Conservation (phyloP, 2,888 invertebrate species). For the Frankliniella fusca region DNA sequence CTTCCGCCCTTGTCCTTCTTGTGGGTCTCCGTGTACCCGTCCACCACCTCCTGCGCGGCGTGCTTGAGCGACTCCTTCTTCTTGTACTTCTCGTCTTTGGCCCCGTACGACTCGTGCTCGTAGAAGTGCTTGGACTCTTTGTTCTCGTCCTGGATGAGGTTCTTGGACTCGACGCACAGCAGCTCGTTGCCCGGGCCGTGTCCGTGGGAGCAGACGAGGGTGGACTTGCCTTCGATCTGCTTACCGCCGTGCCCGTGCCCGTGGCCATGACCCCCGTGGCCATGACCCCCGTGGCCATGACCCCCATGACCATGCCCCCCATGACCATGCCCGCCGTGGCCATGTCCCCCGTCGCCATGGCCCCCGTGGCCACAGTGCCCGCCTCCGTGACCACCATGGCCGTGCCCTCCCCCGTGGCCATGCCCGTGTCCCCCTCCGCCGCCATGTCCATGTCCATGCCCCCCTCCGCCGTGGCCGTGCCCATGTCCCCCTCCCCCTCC, state of each 20-base stretch:
- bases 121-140: neutral
- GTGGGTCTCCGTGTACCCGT: neutral
- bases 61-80: slow-evolving; percentile 15
- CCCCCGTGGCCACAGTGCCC: neutral
- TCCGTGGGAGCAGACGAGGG: neutral
- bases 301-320: neutral
- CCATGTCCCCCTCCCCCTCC: neutral
- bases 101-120: slow-evolving; percentile 10
- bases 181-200: neutral
- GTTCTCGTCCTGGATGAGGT: neutral
- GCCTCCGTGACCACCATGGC: neutral
- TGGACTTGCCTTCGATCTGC: slow-evolving; percentile 6
- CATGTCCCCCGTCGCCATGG: neutral
- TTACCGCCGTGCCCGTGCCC: neutral
- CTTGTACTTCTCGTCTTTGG: slow-evolving; percentile 17
- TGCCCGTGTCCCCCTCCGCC: neutral
- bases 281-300: neutral
- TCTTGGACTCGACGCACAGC: neutral
- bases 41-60: neutral
- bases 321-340: neutral
- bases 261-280: neutral
- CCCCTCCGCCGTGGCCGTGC: neutral
- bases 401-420: neutral
- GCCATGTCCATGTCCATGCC: neutral
- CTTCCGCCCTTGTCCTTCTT: neutral